Conservation (phyloP, 1,140 invertebrate genomes). For the Oncopeltus fasciatus region DNA sequence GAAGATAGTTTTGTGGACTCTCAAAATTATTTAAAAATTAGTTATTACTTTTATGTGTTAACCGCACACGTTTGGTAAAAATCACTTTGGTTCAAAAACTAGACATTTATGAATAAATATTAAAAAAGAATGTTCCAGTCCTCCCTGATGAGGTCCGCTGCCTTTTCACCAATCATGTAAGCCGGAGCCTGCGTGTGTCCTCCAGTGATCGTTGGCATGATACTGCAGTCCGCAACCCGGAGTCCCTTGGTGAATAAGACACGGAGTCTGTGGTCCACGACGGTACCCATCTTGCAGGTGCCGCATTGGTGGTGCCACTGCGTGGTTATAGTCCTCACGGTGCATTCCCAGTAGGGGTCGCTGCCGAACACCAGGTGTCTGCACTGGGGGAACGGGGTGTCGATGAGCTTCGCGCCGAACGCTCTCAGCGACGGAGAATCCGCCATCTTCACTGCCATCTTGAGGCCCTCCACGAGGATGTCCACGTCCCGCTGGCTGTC, state of each 20-base stretch:
- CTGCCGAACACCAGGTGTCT: slow-evolving; percentile 34
- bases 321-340: slow-evolving; percentile 41
- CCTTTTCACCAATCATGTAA: slow-evolving; percentile 78
- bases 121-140: slow-evolving; percentile 31
- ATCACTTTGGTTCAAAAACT: too few relatives aligned
- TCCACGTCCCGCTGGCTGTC: slow-evolving; percentile 45
- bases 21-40: too few relatives aligned
- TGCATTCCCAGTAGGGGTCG: slow-evolving; percentile 60
- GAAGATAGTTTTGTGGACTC: too few relatives aligned
- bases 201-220: slow-evolving; percentile 55
- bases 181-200: slow-evolving; percentile 59
- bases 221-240: slow-evolving; percentile 57
- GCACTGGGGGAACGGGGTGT: slow-evolving; percentile 43
- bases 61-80: too few relatives aligned
- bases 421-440: slow-evolving; percentile 43
- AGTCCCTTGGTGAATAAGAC: slow-evolving; percentile 53
- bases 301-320: slow-evolving; percentile 47
- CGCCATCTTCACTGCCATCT: slow-evolving; percentile 41
- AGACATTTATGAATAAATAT: too few relatives aligned
- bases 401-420: slow-evolving; percentile 39
- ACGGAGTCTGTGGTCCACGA: slow-evolving; percentile 41
- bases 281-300: slow-evolving; percentile 49
- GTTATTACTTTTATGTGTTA: too few relatives aligned
- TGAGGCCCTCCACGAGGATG: slow-evolving; percentile 49
- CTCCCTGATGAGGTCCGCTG: slow-evolving; percentile 59